Base-by-base conservation (phyloP, 2,797 vertebrate species). In the Notamacropus eugenii region DNA sequence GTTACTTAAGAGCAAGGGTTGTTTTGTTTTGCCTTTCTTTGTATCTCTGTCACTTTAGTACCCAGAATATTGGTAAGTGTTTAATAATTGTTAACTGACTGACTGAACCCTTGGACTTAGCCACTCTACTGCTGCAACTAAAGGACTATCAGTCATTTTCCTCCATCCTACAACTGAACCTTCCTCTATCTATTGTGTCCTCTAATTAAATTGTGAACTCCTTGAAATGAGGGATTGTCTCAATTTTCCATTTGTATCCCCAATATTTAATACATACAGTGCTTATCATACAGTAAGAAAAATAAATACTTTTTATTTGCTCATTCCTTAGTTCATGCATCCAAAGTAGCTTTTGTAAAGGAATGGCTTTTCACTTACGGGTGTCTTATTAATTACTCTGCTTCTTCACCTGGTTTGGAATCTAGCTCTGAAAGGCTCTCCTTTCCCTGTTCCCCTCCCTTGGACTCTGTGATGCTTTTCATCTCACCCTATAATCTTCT, bases 291-390 rank as follows among this genome's bases (percentile, higher is more conserved):
- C 11, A 82, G n/a, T 46, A 82, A 27, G 40, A 27, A 10, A 10
- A 46, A 24, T 27, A 46, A 74, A 40, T 46, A 3, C 12, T 3
- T 54, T 5, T 54, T 22, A n/a, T 56, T 67, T 92, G 50, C 29
- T 93, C 52, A 92, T 95, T 93, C 40, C 1, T n/a, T 67, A 67
- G 40, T 27, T 82, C 74, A 24, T 91, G 90, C 59, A 82, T 62
- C 74, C 28, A 91, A 96, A 62, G 22, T 6, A 50, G 16, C 93
- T 92, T 95, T 59, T 93, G 13, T 40, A 62, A 95, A 95, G 46
- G 46, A 55, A 14, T 82, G 9, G 19, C 22, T 46, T 40, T 82
- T 82, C 22, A 27, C 46, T 82, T n/a, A 3, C 46, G 67, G 9
- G 1, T 90, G 67, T 3, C n/a, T 93, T 93, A 31, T 46, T 94